Percentiles rank a stretch among this genome's conserved stretches.
These are phyloP conservation scores for Eubasilissa splendida DNA, from an alignment of 2,888 invertebrate genomes.

Conservation along the genomic window DNA sequence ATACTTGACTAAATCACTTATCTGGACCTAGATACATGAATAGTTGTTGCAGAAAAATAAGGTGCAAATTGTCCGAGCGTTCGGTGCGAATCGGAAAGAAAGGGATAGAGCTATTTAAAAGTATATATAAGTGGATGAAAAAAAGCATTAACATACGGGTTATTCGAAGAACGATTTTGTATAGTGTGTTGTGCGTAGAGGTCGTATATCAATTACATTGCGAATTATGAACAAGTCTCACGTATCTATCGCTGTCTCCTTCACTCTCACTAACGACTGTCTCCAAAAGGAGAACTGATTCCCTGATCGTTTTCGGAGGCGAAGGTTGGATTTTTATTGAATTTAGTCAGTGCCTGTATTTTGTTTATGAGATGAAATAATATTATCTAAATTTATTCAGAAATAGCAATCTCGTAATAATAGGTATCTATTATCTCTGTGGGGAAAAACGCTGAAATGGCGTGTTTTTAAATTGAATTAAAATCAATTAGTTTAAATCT, in stretches of 20 bases:
- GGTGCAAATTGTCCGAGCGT: background rate
- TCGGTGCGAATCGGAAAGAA: background rate
- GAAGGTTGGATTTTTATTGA: conserved; percentile 28
- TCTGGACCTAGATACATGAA: background rate
- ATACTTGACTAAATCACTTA: background rate
- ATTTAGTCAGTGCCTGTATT: conserved; percentile 21
- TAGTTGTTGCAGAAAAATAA: conserved; percentile 13
- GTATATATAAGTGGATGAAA: too few species aligned
- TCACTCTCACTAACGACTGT: background rate
- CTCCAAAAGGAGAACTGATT: background rate
- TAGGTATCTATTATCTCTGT: too few species aligned
- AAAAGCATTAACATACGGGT: background rate
- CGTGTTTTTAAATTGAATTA: too few species aligned
- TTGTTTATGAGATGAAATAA: conserved; percentile 21
- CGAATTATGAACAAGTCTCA: conserved; percentile 33
- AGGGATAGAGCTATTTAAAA: background rate
- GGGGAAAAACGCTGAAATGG: too few species aligned
- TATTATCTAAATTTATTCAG: too few species aligned
- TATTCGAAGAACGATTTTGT: background rate
- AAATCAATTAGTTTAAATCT: too few species aligned
- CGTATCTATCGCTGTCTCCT: conserved; percentile 17
- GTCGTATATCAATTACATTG: conserved; percentile 42
- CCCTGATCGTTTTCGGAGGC: conserved; percentile 27
- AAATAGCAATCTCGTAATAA: too few species aligned
- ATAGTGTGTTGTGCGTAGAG: conserved; percentile 34